Conservation (phyloP, 30 jellyfish, hydroid and myxozoan species). For the Chrysaora quinquecirrha region DNA sequence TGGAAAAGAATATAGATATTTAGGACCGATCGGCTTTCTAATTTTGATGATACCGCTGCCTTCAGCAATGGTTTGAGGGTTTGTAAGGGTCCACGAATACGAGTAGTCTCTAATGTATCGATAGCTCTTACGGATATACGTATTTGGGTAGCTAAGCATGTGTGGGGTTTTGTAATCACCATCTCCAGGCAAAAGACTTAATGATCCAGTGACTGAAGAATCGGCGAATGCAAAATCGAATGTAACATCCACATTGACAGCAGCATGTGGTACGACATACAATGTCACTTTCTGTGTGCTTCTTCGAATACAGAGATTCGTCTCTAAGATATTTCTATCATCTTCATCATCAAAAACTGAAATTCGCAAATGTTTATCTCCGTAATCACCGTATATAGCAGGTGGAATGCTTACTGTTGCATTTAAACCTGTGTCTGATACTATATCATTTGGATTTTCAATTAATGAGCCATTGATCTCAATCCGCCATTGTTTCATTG, state of each 20-base stretch:
- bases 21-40: not conserved
- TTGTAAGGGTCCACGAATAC: not conserved
- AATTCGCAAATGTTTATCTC: slow-evolving; percentile 8
- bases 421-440: slow-evolving; percentile 10
- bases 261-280: not conserved
- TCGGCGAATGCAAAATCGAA: not conserved
- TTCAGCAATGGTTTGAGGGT: not conserved
- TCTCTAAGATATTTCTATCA: not conserved
- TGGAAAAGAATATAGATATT: slow-evolving; percentile 5
- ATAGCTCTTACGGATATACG: not conserved
- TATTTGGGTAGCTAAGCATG: not conserved
- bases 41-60: slow-evolving; percentile 31
- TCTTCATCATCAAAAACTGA: slow-evolving; percentile 3
- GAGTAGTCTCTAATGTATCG: not conserved
- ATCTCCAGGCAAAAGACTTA: slow-evolving; percentile 4
- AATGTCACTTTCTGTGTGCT: not conserved
- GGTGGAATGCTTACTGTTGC: slow-evolving; percentile 22
- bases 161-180: not conserved
- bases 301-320: slow-evolving; percentile 10
- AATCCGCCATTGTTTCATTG: slow-evolving; percentile 29
- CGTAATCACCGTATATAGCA: slow-evolving; percentile 25
- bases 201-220: not conserved
- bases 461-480: not conserved
- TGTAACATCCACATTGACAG: not conserved
- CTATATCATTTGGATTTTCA: not conserved